phyloP scores from a whole-genome alignment of 2,888 invertebrate species.

The Andrena trimmerana region DNA sequence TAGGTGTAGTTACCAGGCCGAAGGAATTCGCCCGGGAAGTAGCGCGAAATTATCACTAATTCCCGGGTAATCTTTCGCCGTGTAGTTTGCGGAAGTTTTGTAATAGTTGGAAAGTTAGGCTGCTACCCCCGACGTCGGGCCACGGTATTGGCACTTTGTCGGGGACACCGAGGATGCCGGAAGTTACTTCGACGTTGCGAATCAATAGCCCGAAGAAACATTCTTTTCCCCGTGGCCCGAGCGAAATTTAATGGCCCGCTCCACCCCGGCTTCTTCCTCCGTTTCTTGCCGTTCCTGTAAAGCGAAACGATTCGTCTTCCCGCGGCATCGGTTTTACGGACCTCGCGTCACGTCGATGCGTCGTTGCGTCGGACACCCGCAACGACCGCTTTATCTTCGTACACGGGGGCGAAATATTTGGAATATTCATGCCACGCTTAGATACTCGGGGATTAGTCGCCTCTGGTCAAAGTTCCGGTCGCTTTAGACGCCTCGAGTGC shows the following conservation, averaged over 20 bases:
- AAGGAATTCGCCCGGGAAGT: conserved; percentile 55
- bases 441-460: conserved; percentile 52
- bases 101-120: conserved; percentile 59
- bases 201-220: conserved; percentile 31
- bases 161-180: conserved; percentile 35
- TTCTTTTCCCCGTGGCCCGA: conserved; percentile 16
- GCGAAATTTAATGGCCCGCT: conserved; percentile 23
- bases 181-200: conserved; percentile 44
- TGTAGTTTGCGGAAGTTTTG: conserved; percentile 54
- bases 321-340: neutral
- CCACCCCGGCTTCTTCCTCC: neutral
- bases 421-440: conserved; percentile 42
- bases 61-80: conserved; percentile 61
- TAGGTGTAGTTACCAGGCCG: conserved; percentile 46
- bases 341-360: neutral
- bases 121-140: conserved; percentile 1
- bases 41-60: conserved; percentile 64
- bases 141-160: conserved; percentile 54
- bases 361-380: neutral
- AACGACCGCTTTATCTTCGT: conserved; percentile 22
- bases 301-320: conserved; percentile 15
- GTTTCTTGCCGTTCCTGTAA: neutral
- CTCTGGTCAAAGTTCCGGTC: conserved; percentile 62
- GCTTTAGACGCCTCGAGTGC: conserved; percentile 52
- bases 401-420: conserved; percentile 29